Evolutionary conservation across 37 sponge, comb jelly and placozoan species (phyloP).

Genomic region (Petrosia ficiformis): DNA sequence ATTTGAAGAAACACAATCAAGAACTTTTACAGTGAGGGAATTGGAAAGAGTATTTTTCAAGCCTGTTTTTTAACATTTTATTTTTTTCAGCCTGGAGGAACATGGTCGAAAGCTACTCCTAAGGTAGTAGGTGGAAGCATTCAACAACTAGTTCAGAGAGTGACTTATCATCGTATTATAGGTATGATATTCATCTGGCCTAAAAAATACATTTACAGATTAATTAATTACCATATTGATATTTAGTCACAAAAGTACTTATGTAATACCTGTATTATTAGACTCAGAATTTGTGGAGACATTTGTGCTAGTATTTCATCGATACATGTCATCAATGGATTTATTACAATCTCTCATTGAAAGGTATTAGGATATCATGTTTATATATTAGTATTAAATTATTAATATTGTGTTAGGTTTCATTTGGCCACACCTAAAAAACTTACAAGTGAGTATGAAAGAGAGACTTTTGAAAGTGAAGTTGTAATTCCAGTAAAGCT

Average conservation of each 20-base stretch:
- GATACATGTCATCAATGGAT: conserved; percentile 57
- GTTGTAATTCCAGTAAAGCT: conserved; percentile 62
- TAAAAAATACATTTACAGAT: no score
- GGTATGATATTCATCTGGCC: no score
- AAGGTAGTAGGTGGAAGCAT: conserved; percentile 66
- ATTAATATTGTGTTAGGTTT: no score
- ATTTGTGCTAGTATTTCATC: conserved; percentile 62
- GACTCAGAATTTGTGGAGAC: conserved; percentile 65
- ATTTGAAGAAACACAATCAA: conserved; percentile 1
- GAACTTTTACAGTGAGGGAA: neutral
- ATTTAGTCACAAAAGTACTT: neutral
- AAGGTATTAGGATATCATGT: conserved; percentile 33
- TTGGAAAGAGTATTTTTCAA: no score
- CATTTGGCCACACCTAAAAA: neutral
- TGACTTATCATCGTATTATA: conserved; percentile 54
- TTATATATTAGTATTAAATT: neutral
- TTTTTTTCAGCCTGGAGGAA: conserved; percentile 5
- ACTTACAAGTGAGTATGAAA: conserved; percentile 7
- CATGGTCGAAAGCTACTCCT: conserved; percentile 60
- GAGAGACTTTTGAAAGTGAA: conserved; percentile 43
- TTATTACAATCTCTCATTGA: conserved; percentile 47
- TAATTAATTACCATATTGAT: no score
- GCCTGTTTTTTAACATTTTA: no score
- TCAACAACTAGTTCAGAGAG: conserved; percentile 55
- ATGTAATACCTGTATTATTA: conserved; percentile 23